Evolutionary conservation across 2,797 vertebrate species (phyloP), one percentile per base, ranked within the genome.

Genomic region (Enteromius thamalakanensis): DNA sequence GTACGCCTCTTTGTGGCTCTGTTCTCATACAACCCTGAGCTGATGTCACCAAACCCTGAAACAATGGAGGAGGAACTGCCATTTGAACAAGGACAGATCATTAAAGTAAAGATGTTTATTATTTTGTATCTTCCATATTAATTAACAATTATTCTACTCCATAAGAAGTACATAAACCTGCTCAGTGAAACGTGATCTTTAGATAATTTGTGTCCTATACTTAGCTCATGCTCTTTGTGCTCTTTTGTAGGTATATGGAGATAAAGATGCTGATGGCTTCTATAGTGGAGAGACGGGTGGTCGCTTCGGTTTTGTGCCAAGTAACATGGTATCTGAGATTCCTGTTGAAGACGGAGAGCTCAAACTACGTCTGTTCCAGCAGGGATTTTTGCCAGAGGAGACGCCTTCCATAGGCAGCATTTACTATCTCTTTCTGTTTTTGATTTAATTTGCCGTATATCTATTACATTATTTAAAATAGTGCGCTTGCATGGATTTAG

Each of bases 291-390:
- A 97, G 89, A 95, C 94, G 3, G 95, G 92, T 0, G 97, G 96
- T 62, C 94, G 94, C 78, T 93, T 88, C 0, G 98, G 98, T 32
- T 97, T 96, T 79, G 95, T 99, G 76, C 97, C 98, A 2, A 96
- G 97, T 87, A 99, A 99, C 92, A 97, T 99, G 97, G 97, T 99
- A 80, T 95, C 96, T 15, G 97, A 99, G 91, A 91, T 99, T 87
- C 94, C 95, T 0, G 94, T 97, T 90, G 95, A 96, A 26, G 95
- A 94, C 4, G 91, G 92, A 1, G 90, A 93, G 6, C 87, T 95
- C 70, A 96, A 93, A 91, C 91, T 93, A 80, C 91, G 96, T 40
- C 93, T 99, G 49, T 89, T 97, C 51, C 94, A 94, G 88, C 92
- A 93, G 83, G 96, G 95, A 0, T 96, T 94, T 83, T 88, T 98